These are phyloP conservation scores for Halichoerus grypus DNA, from an alignment of 2,113 vertebrate species.

Conservation along the genomic window DNA sequence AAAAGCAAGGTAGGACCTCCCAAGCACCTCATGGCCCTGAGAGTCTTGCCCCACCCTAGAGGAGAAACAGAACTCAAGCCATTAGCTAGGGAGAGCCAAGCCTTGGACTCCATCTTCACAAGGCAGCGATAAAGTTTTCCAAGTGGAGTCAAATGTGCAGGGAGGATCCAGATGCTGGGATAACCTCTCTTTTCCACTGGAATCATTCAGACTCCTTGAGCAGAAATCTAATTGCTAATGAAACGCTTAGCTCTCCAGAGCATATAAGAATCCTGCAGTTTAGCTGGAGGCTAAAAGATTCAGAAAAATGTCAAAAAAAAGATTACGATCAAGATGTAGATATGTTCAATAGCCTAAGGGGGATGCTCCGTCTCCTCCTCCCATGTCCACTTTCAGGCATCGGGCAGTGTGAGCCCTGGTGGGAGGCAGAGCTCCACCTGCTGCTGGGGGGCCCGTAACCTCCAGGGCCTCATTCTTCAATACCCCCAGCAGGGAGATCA, in stretches of 20 bases:
- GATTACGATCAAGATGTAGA: conserved; percentile 35
- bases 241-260: conserved; percentile 31
- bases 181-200: conserved; percentile 63
- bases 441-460: background rate
- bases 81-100: background rate
- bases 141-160: conserved; percentile 27
- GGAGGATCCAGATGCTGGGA: conserved; percentile 39
- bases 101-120: background rate
- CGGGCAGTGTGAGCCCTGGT: background rate
- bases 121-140: conserved; percentile 52
- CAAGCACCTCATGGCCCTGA: background rate
- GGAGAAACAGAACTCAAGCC: conserved; percentile 37
- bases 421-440: background rate
- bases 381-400: background rate
- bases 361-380: background rate
- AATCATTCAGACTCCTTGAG: conserved; percentile 50
- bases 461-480: background rate
- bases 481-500: background rate
- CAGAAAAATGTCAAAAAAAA: conserved; percentile 30
- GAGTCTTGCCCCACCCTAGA: background rate
- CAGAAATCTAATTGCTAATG: conserved; percentile 11
- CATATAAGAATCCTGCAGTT: background rate
- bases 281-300: background rate
- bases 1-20: conserved; percentile 13
- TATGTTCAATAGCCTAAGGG: background rate